phyloP scores from a whole-genome alignment of 2,113 vertebrate species.

The Gavia stellata region DNA sequence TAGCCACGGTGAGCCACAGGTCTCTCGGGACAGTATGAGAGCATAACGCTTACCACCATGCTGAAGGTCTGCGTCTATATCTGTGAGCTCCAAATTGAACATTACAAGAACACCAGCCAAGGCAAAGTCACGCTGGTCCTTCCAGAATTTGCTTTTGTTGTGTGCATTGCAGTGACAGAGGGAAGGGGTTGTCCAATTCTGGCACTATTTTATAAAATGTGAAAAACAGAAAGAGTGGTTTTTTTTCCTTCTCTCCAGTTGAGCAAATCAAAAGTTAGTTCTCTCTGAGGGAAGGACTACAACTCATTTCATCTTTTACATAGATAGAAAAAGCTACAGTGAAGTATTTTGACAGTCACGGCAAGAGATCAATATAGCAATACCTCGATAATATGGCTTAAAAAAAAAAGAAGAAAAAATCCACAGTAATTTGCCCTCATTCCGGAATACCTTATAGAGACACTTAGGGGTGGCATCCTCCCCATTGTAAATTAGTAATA shows the following conservation, averaged over 20 bases:
- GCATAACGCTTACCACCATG: slow-evolving; percentile 64
- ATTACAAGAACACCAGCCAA: slow-evolving; percentile 71
- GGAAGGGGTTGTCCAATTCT: slow-evolving; percentile 62
- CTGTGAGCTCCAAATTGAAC: slow-evolving; percentile 74
- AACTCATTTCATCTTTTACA: neutral
- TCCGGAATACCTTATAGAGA: neutral
- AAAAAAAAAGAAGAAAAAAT: neutral
- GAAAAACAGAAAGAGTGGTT: neutral
- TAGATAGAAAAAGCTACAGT: neutral
- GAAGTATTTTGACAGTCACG: neutral
- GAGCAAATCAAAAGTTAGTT: neutral
- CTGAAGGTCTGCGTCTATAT: slow-evolving; percentile 76
- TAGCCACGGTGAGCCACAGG: neutral
- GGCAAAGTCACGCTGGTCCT: slow-evolving; percentile 35
- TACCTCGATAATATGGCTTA: fast-evolving
- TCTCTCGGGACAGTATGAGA: fast-evolving
- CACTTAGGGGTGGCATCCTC: neutral
- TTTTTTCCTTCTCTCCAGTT: neutral
- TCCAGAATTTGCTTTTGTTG: slow-evolving; percentile 83
- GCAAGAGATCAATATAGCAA: neutral
- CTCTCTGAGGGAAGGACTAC: neutral
- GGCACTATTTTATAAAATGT: slow-evolving; percentile 59
- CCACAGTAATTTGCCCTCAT: fast-evolving
- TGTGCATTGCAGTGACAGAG: slow-evolving; percentile 85
- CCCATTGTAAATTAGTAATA: fast-evolving